A percentile compares a stretch with the other conserved stretches of the same genome.
These are phyloP conservation scores for Lota lota DNA, from an alignment of 2,113 vertebrate genomes.

Conservation along the genomic window DNA sequence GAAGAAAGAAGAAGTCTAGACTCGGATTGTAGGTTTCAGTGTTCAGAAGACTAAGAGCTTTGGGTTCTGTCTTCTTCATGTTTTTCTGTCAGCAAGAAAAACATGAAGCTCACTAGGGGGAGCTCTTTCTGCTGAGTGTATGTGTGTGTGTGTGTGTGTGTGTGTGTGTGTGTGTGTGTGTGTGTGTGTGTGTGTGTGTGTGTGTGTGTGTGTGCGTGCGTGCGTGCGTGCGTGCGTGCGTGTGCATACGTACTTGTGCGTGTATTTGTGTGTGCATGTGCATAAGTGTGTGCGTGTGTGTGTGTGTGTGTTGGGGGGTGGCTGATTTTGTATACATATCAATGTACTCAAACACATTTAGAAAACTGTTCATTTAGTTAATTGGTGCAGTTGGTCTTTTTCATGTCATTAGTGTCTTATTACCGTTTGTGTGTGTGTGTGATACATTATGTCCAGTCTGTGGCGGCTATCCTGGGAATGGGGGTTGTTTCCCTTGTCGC, in stretches of 20 bases:
- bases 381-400: no score
- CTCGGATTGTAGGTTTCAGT: no score
- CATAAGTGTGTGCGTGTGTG: conserved; percentile 13
- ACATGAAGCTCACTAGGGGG: background rate
- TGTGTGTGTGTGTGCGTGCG: background rate
- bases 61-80: no score
- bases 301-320: background rate
- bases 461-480: no score
- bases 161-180: background rate
- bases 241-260: background rate
- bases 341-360: no score
- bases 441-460: background rate
- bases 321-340: background rate
- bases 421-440: background rate
- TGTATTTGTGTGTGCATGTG: conserved; percentile 7
- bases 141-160: background rate
- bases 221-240: background rate
- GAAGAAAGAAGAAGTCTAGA: no score
- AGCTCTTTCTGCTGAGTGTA: background rate
- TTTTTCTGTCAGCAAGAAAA: no score
- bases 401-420: background rate
- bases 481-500: no score
- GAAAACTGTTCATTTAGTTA: no score
- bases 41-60: no score
- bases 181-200: conserved; percentile 11